Base-by-base conservation (phyloP, 1,140 invertebrate genomes). In the Drosophila funebris region DNA sequence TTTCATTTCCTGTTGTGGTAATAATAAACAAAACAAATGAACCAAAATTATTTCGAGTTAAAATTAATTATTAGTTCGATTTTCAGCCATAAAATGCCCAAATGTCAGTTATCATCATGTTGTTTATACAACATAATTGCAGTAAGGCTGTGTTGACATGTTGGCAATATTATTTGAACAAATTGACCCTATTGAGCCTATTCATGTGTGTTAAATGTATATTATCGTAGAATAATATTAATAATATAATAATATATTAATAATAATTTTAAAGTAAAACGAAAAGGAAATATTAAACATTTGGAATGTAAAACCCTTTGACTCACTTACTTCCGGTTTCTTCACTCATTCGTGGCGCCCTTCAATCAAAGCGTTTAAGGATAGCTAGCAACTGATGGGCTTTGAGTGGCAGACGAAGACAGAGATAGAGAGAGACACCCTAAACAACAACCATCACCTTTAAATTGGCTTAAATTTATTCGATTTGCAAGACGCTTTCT, bases 391-490 rank as follows among this genome's bases (percentile, higher is more conserved):
- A 68, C 69, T 73, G 63, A 73, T 73, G 61, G 53, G 27, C 52
- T 64, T 63, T 50, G 27, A 57, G 68, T 71, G 52, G 14, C 53
- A 52, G 62, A 8, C 8, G 14, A 27, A 11, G 48, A 33, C 8
- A 16, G 14, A 29, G 29, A 13, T 16, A 13, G 46, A 18, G 48
- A 18, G 14, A 4, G 14, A 52, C 24, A 31, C 16, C 37, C 14
- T 8, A 41, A 1, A 22, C 44, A 36, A 31, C 44, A 37, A 9
- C n/a, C 36, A 36, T 48, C 44, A 67, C 13, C 37, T 64, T 52
- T 24, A 72, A 75, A 72, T 72, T 75, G 53, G 46, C 61, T 75
- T 66, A 75, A 75, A 72, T 75, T 75, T 72, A 75, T 75, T 66
- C 68, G 73, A 75, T 75, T 75, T 64, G 48, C 48, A 44, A 56